Percentiles rank a stretch among this genome's conserved stretches.
These are phyloP conservation scores for Dipodomys merriami DNA, from an alignment of 2,113 vertebrate genomes.

Conservation along the genomic window DNA sequence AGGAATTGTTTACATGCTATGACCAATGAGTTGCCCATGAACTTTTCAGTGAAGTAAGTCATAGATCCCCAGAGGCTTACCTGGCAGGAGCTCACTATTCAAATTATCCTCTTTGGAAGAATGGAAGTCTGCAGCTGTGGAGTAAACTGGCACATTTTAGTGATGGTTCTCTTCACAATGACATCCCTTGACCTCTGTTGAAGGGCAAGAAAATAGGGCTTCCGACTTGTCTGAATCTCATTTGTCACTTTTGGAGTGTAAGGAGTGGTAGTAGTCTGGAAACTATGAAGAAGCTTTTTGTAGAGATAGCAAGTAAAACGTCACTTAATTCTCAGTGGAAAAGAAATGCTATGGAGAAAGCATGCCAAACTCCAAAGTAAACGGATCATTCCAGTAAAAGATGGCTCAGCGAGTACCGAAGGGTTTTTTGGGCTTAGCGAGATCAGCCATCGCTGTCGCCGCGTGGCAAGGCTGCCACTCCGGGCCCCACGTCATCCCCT, in stretches of 20 bases:
- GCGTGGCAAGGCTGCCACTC: too few relatives aligned
- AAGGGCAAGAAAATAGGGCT: neutral
- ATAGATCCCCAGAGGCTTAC: neutral
- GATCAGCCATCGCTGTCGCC: too few relatives aligned
- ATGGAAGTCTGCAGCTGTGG: neutral
- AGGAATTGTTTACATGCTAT: neutral
- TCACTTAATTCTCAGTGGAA: neutral
- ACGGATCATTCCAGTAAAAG: accelerated
- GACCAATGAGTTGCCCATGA: neutral
- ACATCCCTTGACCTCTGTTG: neutral
- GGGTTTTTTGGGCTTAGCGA: too few relatives aligned
- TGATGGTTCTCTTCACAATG: neutral
- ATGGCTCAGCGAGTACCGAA: neutral
- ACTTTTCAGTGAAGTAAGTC: conserved; percentile 39
- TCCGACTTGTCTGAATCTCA: neutral
- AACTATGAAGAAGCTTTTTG: neutral
- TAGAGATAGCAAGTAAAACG: neutral
- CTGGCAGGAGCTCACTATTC: neutral
- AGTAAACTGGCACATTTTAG: neutral
- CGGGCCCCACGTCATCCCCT: accelerated
- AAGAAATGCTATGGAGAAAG: neutral
- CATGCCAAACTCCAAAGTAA: neutral
- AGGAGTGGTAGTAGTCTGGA: neutral
- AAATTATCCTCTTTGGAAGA: neutral
- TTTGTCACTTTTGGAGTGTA: neutral